Base-by-base conservation (phyloP, 2,113 vertebrate genomes). In the Bothrops jararaca region DNA sequence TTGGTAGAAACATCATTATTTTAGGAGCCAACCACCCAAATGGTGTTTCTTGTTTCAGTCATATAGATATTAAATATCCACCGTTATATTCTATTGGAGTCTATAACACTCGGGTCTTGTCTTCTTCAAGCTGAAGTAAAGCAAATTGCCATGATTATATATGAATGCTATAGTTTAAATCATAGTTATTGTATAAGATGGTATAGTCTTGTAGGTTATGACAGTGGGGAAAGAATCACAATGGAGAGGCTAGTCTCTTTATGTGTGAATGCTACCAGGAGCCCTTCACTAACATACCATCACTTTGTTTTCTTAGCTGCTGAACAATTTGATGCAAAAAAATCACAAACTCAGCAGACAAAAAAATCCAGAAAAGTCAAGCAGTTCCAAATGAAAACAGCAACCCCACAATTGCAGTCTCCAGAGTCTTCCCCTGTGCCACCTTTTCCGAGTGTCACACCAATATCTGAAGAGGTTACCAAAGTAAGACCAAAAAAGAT, bases 401-500 rank as follows among this genome's bases (percentile, higher is more conserved):
- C 94, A 8, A 95, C 97, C 57, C 95, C 89, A 45, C 96, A 97
- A 18, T 95, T 97, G 57, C 95, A 92, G 56, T 90, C 93, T 15
- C 90, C 94, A 23, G 10, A 94, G 60, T 94, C 96, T 93, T 92
- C 95, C 89, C 94, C 95, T 88, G 52, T 92, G 85, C 90, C 95
- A 86, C 96, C 96, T 9, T 88, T 95, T 5, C 92, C 95, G 48
- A 95, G 94, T 64, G 53, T 94, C 34, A 95, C 85, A 69, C 94
- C 97, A 92, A 45, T 97, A 86, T 94, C 96, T 90, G 96, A 97
- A 85, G 93, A 97, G 34, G 89, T 95, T 85, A 93, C 93, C 34
- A 98, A 98, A 95, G 98, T 98, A 96, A 97, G 98, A 69, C 97
- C 87, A 93, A 39, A 56, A 74, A 8, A 20, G 2, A 34, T 20